Conservation (phyloP, 1,140 invertebrate species). For the Chionoecetes opilio region DNA sequence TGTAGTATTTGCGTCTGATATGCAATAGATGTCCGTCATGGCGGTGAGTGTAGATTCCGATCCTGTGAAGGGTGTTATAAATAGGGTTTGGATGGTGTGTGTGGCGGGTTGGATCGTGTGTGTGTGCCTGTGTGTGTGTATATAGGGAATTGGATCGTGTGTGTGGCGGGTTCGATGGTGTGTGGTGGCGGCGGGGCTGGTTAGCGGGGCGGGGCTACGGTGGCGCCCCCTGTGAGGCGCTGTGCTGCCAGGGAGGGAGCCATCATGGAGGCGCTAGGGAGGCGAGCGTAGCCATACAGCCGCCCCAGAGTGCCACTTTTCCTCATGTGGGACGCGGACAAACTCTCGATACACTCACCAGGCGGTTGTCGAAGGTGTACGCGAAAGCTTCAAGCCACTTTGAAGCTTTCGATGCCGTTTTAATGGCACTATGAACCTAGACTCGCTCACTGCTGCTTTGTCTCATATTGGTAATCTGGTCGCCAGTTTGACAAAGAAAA, state of each 20-base stretch:
- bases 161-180: too few species aligned
- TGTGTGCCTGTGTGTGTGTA: too few species aligned
- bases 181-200: too few species aligned
- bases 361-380: slow-evolving; percentile 81
- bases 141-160: slow-evolving; percentile 54
- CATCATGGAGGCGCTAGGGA: slow-evolving; percentile 75
- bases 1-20: slow-evolving; percentile 65
- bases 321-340: slow-evolving; percentile 79
- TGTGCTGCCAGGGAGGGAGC: slow-evolving; percentile 62
- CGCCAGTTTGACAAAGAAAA: slow-evolving; percentile 97
- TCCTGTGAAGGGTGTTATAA: not conserved
- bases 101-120: not conserved
- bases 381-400: slow-evolving; percentile 81
- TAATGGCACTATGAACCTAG: slow-evolving; percentile 82
- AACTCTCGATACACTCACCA: slow-evolving; percentile 76
- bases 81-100: slow-evolving; percentile 49
- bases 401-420: slow-evolving; percentile 82
- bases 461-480: slow-evolving; percentile 87
- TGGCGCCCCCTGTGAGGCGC: slow-evolving; percentile 47
- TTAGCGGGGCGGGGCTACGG: slow-evolving; percentile 23
- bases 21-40: slow-evolving; percentile 58
- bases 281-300: slow-evolving; percentile 72
- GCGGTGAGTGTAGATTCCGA: slow-evolving; percentile 1
- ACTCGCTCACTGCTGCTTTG: slow-evolving; percentile 81
- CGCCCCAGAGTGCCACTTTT: slow-evolving; percentile 71